A percentile compares a stretch with the other conserved stretches of the same genome.
These are phyloP conservation scores for Rotaria magnacalcarata DNA, from an alignment of 2,888 invertebrate species.

Conservation along the genomic window DNA sequence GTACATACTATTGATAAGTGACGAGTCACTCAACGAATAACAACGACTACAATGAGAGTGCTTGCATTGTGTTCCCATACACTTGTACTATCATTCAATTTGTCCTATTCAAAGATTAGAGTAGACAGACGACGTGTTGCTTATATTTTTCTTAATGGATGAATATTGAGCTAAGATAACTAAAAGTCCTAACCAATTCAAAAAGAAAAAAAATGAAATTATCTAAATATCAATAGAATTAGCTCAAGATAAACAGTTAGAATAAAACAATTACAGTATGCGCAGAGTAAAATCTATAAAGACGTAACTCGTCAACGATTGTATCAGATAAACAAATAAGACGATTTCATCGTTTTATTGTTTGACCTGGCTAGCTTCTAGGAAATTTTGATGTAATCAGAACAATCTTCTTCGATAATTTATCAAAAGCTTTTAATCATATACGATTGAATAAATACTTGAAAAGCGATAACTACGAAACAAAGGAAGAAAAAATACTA, in stretches of 20 bases:
- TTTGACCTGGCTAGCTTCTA: neutral
- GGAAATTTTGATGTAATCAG: neutral
- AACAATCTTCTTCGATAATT: neutral
- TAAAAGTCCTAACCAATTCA: neutral
- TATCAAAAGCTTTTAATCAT: neutral
- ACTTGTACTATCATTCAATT: constrained; percentile 14
- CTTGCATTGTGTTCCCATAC: constrained; percentile 29
- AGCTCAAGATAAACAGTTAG: no score
- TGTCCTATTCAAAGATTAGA: constrained; percentile 20
- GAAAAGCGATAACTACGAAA: no score
- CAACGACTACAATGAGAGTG: neutral
- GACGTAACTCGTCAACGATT: no score
- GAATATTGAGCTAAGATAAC: constrained; percentile 7
- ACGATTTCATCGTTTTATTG: no score
- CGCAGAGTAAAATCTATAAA: no score
- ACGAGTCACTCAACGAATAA: constrained; percentile 25
- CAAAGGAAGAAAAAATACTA: neutral
- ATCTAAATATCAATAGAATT: no score
- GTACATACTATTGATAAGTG: constrained; percentile 20
- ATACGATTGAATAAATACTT: neutral
- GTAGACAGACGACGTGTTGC: neutral
- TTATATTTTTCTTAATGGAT: neutral
- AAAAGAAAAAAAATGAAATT: no score
- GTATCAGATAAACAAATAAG: no score
- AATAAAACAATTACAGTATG: no score